Evolutionary conservation across 2,797 vertebrate species (phyloP).

Genomic region (Lemur catta): DNA sequence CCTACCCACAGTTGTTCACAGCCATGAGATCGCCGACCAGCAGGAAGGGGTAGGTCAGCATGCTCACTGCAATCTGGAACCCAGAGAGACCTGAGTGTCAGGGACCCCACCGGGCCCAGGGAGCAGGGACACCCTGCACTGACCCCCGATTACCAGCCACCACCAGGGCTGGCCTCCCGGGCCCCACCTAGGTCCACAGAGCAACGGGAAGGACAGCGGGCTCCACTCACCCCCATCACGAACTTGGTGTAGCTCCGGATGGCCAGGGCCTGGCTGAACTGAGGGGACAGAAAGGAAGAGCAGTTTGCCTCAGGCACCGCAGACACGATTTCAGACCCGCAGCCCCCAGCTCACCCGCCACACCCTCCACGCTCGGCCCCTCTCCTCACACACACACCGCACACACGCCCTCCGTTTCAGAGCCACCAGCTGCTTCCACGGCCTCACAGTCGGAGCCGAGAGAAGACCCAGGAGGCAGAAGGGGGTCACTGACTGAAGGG

Average conservation of each 20-base stretch:
- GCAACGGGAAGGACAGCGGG: neutral
- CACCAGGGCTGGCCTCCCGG: neutral
- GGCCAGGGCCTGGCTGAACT: slow-evolving; percentile 92
- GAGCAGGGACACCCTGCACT: accelerated
- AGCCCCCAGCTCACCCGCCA: neutral
- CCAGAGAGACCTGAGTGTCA: neutral
- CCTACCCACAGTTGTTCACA: slow-evolving; percentile 93
- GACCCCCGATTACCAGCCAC: neutral
- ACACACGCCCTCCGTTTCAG: accelerated
- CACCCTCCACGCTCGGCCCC: neutral
- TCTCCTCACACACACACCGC: accelerated
- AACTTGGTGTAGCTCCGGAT: slow-evolving; percentile 93
- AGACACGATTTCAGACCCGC: neutral
- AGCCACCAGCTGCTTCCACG: neutral
- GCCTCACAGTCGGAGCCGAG: neutral
- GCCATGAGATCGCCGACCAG: slow-evolving; percentile 92
- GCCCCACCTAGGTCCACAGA: neutral
- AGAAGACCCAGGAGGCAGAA: neutral
- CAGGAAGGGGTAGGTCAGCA: slow-evolving; percentile 92
- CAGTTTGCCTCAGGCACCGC: neutral
- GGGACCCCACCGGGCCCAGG: accelerated
- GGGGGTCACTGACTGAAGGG: neutral
- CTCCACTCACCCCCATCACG: slow-evolving; percentile 89
- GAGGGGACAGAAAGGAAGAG: slow-evolving; percentile 69
- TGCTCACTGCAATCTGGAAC: slow-evolving; percentile 90